These are phyloP conservation scores for Hypselothyrea guttata DNA, from an alignment of 2,888 invertebrate genomes.

Conservation along the genomic window DNA sequence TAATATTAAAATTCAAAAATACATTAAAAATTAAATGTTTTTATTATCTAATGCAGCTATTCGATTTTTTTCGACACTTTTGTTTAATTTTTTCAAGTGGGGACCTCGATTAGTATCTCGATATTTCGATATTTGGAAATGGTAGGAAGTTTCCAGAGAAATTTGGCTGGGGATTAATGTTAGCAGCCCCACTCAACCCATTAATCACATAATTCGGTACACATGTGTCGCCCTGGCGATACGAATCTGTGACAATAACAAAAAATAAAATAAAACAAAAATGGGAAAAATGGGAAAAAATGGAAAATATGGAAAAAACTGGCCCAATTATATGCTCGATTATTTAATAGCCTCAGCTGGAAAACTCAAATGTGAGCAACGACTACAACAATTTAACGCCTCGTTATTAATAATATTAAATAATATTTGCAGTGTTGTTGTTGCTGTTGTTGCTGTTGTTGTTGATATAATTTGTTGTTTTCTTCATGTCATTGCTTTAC, in stretches of 20 bases:
- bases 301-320: constrained; percentile 2
- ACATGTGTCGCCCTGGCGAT: constrained; percentile 21
- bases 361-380: constrained; percentile 11
- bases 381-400: constrained; percentile 41
- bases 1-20: too few species aligned
- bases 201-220: constrained; percentile 35
- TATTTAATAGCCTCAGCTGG: constrained; percentile 43
- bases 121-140: not conserved
- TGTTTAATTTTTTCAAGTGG: too few species aligned
- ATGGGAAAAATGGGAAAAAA: too few species aligned
- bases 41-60: too few species aligned
- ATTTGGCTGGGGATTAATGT: constrained; percentile 10
- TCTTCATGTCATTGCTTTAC: too few species aligned
- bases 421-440: constrained; percentile 61
- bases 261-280: not conserved
- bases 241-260: constrained; percentile 21
- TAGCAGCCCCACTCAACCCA: constrained; percentile 20
- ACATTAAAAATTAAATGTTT: too few species aligned
- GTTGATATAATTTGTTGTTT: too few species aligned
- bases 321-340: constrained; percentile 36
- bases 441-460: too few species aligned
- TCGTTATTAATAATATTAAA: constrained; percentile 67
- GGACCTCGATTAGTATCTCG: too few species aligned
- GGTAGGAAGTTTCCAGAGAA: constrained; percentile 26
- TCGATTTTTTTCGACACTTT: too few species aligned